These are phyloP conservation scores for Pavo muticus DNA, from an alignment of 2,113 vertebrate species.

Conservation along the genomic window DNA sequence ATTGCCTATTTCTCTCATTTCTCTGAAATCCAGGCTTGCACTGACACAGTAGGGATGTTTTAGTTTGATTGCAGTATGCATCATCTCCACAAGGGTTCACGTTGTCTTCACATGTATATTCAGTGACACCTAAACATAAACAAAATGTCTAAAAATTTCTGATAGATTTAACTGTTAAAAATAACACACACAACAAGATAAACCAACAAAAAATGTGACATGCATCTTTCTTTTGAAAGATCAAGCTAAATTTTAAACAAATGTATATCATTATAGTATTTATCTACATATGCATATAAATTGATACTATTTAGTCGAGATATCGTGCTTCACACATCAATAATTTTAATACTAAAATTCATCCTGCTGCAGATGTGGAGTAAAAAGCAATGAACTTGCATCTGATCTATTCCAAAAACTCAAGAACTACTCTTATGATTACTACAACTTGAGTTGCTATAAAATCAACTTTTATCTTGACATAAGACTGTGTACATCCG, in stretches of 20 bases:
- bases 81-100: slow-evolving; percentile 94
- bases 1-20: slow-evolving; percentile 87
- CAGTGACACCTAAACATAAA: slow-evolving; percentile 79
- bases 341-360: not conserved
- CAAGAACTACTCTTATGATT: not conserved
- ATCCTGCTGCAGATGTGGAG: not conserved
- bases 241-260: not conserved
- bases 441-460: not conserved
- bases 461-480: not conserved
- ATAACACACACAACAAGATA: not conserved
- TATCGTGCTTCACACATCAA: not conserved
- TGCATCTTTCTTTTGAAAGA: not conserved
- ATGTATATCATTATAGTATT: not conserved
- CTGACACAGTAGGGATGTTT: slow-evolving; percentile 87
- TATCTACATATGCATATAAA: not conserved
- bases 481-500: not conserved
- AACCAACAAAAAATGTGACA: not conserved
- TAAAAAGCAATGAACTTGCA: not conserved
- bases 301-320: not conserved
- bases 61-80: slow-evolving; percentile 92
- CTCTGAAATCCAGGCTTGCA: slow-evolving; percentile 95
- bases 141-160: not conserved
- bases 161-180: not conserved
- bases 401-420: not conserved
- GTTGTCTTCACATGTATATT: slow-evolving; percentile 90